Evolutionary conservation across 2,888 invertebrate genomes (phyloP).

Genomic region (Aphodius granarius): DNA sequence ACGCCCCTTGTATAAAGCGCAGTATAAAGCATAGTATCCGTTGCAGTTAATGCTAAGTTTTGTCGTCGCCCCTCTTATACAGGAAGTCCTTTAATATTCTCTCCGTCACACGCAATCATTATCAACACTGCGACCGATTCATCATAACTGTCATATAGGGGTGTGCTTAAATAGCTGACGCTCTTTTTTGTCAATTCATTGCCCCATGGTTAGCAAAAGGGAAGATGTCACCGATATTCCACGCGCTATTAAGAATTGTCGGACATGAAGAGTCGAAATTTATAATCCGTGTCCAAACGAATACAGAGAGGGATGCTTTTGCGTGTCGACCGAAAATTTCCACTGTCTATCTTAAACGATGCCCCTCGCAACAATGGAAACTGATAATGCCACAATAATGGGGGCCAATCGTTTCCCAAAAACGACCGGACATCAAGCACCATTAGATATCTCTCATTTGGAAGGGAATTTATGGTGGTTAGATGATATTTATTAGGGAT

Average conservation of each 20-base stretch:
- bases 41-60: conserved; percentile 50
- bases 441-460: background rate
- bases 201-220: conserved; percentile 6
- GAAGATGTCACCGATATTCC: conserved; percentile 30
- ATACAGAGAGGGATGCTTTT: background rate
- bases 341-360: background rate
- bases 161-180: conserved; percentile 47
- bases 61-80: conserved; percentile 39
- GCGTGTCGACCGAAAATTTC: background rate
- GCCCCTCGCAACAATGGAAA: background rate
- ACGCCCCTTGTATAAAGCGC: conserved; percentile 48
- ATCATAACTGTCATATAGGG: conserved; percentile 51
- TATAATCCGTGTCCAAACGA: conserved; percentile 22
- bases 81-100: conserved; percentile 49
- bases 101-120: conserved; percentile 50
- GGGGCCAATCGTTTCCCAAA: background rate
- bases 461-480: background rate
- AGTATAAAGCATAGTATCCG: conserved; percentile 50
- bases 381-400: background rate
- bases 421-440: background rate
- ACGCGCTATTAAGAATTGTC: conserved; percentile 25
- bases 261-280: conserved; percentile 8
- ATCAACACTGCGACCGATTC: conserved; percentile 48
- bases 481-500: background rate
- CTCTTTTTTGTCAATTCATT: conserved; percentile 37